These are phyloP conservation scores for Camelus dromedarius DNA, from an alignment of 2,113 vertebrate genomes.

Conservation along the genomic window DNA sequence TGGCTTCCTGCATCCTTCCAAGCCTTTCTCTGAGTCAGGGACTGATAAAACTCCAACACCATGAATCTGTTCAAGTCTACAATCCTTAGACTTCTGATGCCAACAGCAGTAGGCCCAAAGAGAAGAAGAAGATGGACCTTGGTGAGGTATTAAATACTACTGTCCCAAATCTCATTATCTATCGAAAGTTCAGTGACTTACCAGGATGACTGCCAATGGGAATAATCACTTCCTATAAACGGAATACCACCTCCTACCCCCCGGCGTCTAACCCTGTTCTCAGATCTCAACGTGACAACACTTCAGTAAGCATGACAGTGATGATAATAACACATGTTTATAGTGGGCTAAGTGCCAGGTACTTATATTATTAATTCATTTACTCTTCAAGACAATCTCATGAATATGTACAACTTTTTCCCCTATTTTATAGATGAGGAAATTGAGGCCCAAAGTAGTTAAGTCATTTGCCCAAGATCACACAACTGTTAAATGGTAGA, in stretches of 20 bases:
- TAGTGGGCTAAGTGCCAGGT: background rate
- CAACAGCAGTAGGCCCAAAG: background rate
- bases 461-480: background rate
- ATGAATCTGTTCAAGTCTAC: background rate
- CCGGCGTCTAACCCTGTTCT: background rate
- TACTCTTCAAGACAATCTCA: background rate
- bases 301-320: slow-evolving; percentile 15
- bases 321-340: background rate
- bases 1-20: background rate
- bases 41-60: background rate
- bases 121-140: background rate
- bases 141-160: background rate
- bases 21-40: background rate
- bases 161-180: slow-evolving; percentile 4
- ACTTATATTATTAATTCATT: background rate
- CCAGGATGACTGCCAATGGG: background rate
- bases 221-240: background rate
- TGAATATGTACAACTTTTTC: background rate
- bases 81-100: background rate
- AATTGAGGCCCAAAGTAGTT: too few relatives aligned
- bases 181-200: background rate
- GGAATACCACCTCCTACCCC: background rate
- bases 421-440: background rate
- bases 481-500: background rate
- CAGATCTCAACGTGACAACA: background rate